Evolutionary conservation across 1,140 invertebrate species (phyloP), one percentile per base, ranked within the genome.

Genomic region (Bombus breviceps): DNA sequence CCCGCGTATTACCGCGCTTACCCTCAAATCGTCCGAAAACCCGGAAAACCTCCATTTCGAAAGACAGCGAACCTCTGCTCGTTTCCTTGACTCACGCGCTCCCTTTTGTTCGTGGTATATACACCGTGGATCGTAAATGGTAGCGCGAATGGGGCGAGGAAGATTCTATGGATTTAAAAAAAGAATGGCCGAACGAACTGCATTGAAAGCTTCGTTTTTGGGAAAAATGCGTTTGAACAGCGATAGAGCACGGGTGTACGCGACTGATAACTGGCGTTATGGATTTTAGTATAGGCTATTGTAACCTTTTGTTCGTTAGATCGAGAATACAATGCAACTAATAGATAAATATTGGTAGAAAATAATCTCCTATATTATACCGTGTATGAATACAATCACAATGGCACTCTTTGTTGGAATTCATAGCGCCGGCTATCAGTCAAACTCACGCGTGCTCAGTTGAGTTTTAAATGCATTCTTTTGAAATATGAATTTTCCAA

Each of bases 21-120:
- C 78, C 62, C 86, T 88, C 41, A 86, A 86, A 90, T 90, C 83
- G 75, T 22, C 83, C 84, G 86, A 86, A 86, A 88, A 86, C 73
- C 80, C 89, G 86, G 83, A 80, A 79, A 34, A 85, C 69, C 25
- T 90, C 69, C 77, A 69, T 89, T 82, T 39, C 79, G 47, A 28
- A 83, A 89, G 87, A 89, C 84, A 62, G 79, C 22, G 73, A 62
- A 62, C 79, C 81, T 89, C 79, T 89, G 88, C 25, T n/a, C 9
- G 34, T 32, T 57, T 69, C 37, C 68, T 25, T 47, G 3, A 32
- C n/a, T 43, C 39, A 12, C 66, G 25, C 22, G 32, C 13, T 77
- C 39, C 37, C 75, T n/a, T 78, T 78, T 77, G 47, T 84, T 53
- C n/a, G 3, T n/a, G 15, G 3, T 34, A 41, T 57, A 43, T 71